Evolutionary conservation across 2,113 vertebrate genomes (phyloP), one percentile per base, ranked within the genome.

Genomic region (Tetrao urogallus): DNA sequence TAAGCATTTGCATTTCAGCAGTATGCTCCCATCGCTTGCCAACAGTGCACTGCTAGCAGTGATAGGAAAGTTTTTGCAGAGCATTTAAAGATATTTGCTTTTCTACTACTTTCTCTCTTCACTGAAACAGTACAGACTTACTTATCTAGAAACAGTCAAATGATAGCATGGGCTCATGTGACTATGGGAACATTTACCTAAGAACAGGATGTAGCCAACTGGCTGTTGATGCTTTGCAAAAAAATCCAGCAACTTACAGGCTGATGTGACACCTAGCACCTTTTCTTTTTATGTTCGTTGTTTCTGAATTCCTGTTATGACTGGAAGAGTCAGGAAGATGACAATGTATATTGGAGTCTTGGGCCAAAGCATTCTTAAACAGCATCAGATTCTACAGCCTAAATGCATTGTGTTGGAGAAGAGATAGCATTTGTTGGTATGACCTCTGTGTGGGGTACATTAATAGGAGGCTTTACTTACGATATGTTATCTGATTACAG

Each of bases 101-200:
- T 22, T 12, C 17, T 24, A 73, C 28, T 21, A 28, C 28, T 36
- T 27, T 20, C 24, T 43, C 22, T 27, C 28, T 34, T 57, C 27
- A 21, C 24, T 47, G 40, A 36, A 38, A 79, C 42, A 16, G 18
- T 15, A 6, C 6, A 38, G 13, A 32, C 56, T 58, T 69, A 21
- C 21, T 1, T 69, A 24, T 42, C 66, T 45, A 52, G 60, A 32
- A 52, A 15, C 60, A 67, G 50, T 28, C n/a, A 64, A 60, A 36
- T 16, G 2, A 20, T 52, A 77, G 48, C 3, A 8, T 56, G 56
- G 66, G 63, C 21, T 82, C 0, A 0, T 65, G 14, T 0, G 1
- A 77, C 24, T 12, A 42, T 13, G 52, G 14, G 20, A 16, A 36
- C 1, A 0, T 82, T 8, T 24, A 15, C 20, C 13, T 63, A 65